Conservation (phyloP, 1,140 invertebrate species). For the Zelostemma sp. region DNA sequence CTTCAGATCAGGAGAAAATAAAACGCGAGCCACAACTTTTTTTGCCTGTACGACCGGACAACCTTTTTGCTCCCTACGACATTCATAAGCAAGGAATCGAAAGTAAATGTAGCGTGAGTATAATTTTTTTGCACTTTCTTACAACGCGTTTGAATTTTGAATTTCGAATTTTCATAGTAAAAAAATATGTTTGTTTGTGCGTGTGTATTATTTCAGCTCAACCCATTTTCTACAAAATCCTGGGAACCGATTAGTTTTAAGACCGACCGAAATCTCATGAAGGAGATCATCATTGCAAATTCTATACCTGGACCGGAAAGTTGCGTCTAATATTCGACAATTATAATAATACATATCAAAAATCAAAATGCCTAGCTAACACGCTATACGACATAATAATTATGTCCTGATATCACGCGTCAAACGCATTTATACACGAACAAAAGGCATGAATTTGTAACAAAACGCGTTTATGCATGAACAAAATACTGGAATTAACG, state of each 20-base stretch:
- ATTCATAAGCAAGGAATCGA: slow-evolving; percentile 67
- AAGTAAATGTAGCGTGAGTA: slow-evolving; percentile 67
- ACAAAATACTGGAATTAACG: neutral
- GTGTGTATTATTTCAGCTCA: slow-evolving; percentile 54
- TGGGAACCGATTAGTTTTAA: slow-evolving; percentile 69
- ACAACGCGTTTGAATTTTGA: slow-evolving; percentile 3
- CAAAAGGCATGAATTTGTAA: no score
- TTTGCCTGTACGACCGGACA: slow-evolving; percentile 67
- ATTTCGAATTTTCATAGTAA: no score
- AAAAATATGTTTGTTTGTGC: slow-evolving; percentile 6
- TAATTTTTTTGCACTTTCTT: slow-evolving; percentile 1
- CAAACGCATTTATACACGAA: no score
- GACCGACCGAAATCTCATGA: slow-evolving; percentile 67
- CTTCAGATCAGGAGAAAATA: slow-evolving; percentile 64
- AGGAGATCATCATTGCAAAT: slow-evolving; percentile 77
- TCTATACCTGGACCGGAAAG: slow-evolving; percentile 82
- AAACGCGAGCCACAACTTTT: slow-evolving; percentile 67
- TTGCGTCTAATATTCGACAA: slow-evolving; percentile 74
- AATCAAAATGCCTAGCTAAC: slow-evolving; percentile 12
- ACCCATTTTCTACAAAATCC: slow-evolving; percentile 68
- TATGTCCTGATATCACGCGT: no score
- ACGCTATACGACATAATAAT: neutral
- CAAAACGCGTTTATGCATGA: neutral
- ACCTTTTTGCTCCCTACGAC: slow-evolving; percentile 67
- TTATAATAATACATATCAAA: slow-evolving; percentile 47